Evolutionary conservation across 2,797 vertebrate species (phyloP).

Genomic region (Pogonophryne albipinna): DNA sequence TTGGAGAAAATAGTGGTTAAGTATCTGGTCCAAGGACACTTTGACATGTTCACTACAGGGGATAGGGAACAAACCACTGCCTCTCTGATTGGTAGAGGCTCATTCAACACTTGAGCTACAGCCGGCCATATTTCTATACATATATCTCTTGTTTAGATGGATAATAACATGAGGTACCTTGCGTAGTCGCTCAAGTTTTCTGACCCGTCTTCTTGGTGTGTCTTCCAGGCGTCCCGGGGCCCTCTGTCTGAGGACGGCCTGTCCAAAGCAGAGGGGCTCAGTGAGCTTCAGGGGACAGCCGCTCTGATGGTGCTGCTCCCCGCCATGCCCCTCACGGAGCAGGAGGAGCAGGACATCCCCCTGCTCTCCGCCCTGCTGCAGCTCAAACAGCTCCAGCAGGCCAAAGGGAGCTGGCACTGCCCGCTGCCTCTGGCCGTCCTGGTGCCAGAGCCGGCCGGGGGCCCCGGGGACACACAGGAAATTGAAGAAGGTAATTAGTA

Average conservation of each 20-base stretch:
- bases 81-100: no score
- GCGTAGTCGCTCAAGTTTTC: background rate
- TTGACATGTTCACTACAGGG: no score
- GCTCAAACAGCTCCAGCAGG: slow-evolving; percentile 93
- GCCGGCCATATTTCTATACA: no score
- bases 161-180: background rate
- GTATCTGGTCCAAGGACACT: no score
- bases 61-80: no score
- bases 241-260: slow-evolving; percentile 83
- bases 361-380: slow-evolving; percentile 93
- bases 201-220: background rate
- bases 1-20: no score
- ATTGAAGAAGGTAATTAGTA: slow-evolving; percentile 88
- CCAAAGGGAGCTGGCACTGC: slow-evolving; percentile 86
- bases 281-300: slow-evolving; percentile 89
- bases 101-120: no score
- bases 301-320: slow-evolving; percentile 91
- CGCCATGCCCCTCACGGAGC: slow-evolving; percentile 54
- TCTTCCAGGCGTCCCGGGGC: slow-evolving; percentile 85
- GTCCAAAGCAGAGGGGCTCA: slow-evolving; percentile 82
- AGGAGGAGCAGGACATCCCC: slow-evolving; percentile 87
- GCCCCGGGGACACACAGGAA: slow-evolving; percentile 60
- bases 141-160: background rate
- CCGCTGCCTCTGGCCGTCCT: slow-evolving; percentile 89
- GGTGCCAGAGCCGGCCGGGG: slow-evolving; percentile 77